Evolutionary conservation across 2,113 vertebrate species (phyloP).

Genomic region (Heterocephalus glaber): DNA sequence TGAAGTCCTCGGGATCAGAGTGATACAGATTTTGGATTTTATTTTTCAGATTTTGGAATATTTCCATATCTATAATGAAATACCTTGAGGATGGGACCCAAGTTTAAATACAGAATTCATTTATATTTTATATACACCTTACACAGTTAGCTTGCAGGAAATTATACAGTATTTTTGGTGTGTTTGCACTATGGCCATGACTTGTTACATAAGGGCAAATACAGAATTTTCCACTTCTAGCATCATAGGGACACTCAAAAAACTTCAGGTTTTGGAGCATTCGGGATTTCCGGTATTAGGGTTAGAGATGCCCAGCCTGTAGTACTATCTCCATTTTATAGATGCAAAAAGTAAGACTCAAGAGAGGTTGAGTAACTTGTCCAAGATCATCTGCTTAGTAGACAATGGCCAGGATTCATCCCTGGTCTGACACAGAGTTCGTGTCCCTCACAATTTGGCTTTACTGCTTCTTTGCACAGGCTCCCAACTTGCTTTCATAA

Average conservation of each 20-base stretch:
- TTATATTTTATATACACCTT: background rate
- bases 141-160: background rate
- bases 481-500: background rate
- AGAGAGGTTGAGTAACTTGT: background rate
- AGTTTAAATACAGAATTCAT: background rate
- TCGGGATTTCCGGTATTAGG: background rate
- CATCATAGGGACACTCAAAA: background rate
- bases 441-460: background rate
- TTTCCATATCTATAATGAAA: background rate
- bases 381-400: background rate
- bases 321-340: background rate
- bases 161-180: background rate
- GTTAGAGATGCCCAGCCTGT: background rate
- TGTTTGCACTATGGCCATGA: background rate
- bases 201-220: background rate
- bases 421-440: background rate
- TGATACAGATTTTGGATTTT: background rate
- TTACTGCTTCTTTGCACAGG: background rate
- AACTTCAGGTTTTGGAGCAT: background rate
- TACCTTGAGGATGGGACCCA: background rate
- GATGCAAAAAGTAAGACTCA: background rate
- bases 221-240: background rate
- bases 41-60: background rate
- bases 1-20: background rate
- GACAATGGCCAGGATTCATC: background rate